A percentile compares a stretch with the other conserved stretches of the same genome.
Conservation (phyloP, 1,140 invertebrate species). For the Saccostrea glomerata region DNA sequence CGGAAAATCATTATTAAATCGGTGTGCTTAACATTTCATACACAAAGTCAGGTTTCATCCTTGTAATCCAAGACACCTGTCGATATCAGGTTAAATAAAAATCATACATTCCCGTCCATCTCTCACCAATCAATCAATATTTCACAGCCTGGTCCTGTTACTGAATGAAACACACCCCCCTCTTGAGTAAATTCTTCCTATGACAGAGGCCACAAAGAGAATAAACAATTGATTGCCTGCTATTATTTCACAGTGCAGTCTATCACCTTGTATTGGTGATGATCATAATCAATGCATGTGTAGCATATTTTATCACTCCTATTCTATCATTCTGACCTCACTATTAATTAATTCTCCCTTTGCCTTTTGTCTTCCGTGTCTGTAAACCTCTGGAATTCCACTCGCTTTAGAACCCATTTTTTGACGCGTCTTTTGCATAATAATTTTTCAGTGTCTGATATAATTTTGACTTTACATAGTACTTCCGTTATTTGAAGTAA, state of each 20-base stretch:
- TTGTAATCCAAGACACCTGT: conserved; percentile 36
- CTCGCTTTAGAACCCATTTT: not conserved
- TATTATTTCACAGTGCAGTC: not conserved
- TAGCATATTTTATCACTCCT: conserved; percentile 22
- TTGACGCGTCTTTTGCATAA: too few species aligned
- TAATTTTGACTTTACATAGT: not conserved
- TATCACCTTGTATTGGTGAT: not conserved
- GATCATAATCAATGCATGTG: conserved; percentile 27
- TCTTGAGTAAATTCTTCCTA: not conserved
- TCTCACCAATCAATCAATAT: not conserved
- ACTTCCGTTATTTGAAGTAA: not conserved
- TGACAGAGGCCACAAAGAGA: not conserved
- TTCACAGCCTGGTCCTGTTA: conserved; percentile 15
- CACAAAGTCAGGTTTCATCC: conserved; percentile 22
- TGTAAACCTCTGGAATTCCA: not conserved
- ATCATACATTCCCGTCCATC: conserved; percentile 9
- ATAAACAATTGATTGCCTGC: not conserved
- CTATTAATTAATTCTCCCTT: conserved; percentile 6
- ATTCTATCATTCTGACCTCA: conserved; percentile 8
- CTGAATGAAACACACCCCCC: conserved; percentile 8
- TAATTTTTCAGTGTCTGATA: not conserved
- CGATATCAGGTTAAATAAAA: conserved; percentile 20
- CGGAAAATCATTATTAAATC: conserved; percentile 38
- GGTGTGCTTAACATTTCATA: conserved; percentile 21
- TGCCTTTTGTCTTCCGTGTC: not conserved